phyloP scores from a whole-genome alignment of 2,888 invertebrate species.

The Scrobipalpa atriplicella region DNA sequence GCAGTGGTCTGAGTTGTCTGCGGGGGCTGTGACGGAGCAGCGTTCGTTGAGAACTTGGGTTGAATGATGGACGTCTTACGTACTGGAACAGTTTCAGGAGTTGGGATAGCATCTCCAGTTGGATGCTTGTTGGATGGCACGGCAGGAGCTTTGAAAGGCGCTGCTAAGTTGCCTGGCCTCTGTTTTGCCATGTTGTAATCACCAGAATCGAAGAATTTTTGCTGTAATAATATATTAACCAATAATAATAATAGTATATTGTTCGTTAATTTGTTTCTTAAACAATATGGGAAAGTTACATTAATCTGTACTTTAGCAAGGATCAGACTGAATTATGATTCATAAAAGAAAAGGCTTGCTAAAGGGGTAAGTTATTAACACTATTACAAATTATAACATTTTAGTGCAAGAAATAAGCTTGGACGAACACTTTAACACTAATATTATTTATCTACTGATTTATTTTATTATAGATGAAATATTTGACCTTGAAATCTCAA shows the following conservation, averaged over 20 bases:
- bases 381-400: not conserved
- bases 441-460: too few relatives aligned
- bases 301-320: too few relatives aligned
- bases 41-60: slow-evolving; percentile 65
- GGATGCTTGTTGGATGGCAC: slow-evolving; percentile 86
- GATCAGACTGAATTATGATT: too few relatives aligned
- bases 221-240: slow-evolving; percentile 81
- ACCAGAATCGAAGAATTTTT: slow-evolving; percentile 99
- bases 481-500: too few relatives aligned
- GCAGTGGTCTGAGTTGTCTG: slow-evolving; percentile 70
- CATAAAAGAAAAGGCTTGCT: slow-evolving; percentile 90
- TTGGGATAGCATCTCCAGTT: slow-evolving; percentile 97
- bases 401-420: too few relatives aligned
- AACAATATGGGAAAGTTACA: too few relatives aligned
- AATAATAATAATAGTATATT: not conserved
- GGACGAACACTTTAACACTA: too few relatives aligned
- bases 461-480: too few relatives aligned
- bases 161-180: slow-evolving; percentile 85
- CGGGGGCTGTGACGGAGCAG: slow-evolving; percentile 51
- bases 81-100: slow-evolving; percentile 97
- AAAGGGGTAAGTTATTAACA: slow-evolving; percentile 88
- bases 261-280: not conserved
- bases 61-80: slow-evolving; percentile 97
- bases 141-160: slow-evolving; percentile 82
- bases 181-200: slow-evolving; percentile 99